Evolutionary conservation across 2,113 vertebrate species (phyloP).

Genomic region (Micronycteris hirsuta): DNA sequence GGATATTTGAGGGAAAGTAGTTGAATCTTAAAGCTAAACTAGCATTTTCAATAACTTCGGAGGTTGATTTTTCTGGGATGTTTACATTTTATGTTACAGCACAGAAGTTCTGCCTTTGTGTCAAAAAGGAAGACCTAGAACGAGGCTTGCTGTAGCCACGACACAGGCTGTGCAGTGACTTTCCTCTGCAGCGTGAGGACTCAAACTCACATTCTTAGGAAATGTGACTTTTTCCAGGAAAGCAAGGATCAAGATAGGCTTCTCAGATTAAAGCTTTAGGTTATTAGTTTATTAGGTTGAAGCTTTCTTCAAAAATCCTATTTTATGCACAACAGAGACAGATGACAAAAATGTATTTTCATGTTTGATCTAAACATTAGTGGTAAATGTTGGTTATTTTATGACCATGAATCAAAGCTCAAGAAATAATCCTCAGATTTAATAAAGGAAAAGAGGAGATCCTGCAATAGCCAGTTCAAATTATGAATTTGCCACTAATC

Average conservation of each 20-base stretch:
- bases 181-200: neutral
- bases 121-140: neutral
- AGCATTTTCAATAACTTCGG: neutral
- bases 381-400: neutral
- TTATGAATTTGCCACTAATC: slow-evolving; percentile 46
- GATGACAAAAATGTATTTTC: neutral
- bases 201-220: slow-evolving; percentile 45
- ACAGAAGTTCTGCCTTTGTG: neutral
- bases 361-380: neutral
- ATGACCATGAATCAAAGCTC: neutral
- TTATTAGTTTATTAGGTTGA: neutral
- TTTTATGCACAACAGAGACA: neutral
- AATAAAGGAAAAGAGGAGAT: neutral
- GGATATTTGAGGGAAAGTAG: neutral
- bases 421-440: neutral
- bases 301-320: slow-evolving; percentile 38
- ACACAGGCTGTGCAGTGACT: neutral
- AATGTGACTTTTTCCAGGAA: slow-evolving; percentile 51
- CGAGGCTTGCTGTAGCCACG: neutral
- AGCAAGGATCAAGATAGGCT: slow-evolving; percentile 40
- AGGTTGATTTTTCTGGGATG: slow-evolving; percentile 45
- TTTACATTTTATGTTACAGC: slow-evolving; percentile 33
- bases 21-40: slow-evolving; percentile 62
- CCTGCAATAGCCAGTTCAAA: neutral
- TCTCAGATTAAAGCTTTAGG: slow-evolving; percentile 46